Evolutionary conservation across 2,113 vertebrate species (phyloP), one percentile per base, ranked within the genome.

Genomic region (Brachypteracias leptosomus): DNA sequence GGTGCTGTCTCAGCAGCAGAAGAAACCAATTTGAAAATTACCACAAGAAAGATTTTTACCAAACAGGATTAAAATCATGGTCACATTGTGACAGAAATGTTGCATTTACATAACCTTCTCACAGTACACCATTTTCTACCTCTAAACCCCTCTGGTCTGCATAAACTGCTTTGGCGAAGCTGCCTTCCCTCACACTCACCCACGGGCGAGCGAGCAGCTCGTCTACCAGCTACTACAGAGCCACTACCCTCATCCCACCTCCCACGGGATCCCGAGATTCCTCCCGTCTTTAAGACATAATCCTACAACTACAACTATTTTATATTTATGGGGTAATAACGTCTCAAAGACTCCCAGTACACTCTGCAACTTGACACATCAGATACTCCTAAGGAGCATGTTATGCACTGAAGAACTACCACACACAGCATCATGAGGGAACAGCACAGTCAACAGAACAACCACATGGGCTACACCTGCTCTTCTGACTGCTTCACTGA

Each of bases 181-280:
- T 5, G 78, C 88, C 89, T 95, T 82, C 55, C 85, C 83, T 90
- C 70, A 85, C 91, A 76, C 91, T 91, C 90, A 59, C 92, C 93
- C 92, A 92, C 95, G 4, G 75, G 62, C 9, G 0, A 68, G 87
- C 7, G 3, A 89, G 94, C 84, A 87, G 70, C 95, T 92, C 31
- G 36, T 94, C 88, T 92, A 58, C 58, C 84, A 92, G 91, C 68
- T 93, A 92, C 90, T 96, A 93, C 70, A 68, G 78, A 92, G 90
- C 79, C 89, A 95, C 75, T 91, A 88, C 57, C 95, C 77, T 94
- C 47, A 75, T 94, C 90, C 95, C 89, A 93, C 89, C 90, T 93
- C 92, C 93, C 91, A 90, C 90, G 1, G 73, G 17, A 94, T 73
- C 83, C 35, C 7, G 6, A 67, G 47, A 86, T 44, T 72, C 21